Base-by-base conservation (phyloP, 2,888 invertebrate species). In the Leptogaster cylindrica region DNA sequence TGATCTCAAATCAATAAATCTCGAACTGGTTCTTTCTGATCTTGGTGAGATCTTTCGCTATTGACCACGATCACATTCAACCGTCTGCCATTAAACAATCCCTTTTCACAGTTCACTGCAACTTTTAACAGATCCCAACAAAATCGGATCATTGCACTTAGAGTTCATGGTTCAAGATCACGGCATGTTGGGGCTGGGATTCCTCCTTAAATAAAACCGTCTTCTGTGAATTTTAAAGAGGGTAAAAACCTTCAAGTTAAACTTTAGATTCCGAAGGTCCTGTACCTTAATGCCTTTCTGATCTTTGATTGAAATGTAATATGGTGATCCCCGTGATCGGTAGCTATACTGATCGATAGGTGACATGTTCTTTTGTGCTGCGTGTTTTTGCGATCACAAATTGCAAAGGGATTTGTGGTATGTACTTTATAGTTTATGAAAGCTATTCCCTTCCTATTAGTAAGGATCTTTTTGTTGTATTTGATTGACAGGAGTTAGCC, bases 241-340 rank as follows among this genome's bases (percentile, higher is more conserved):
- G 7, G 33, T 18, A 25, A 52, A 33, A 33, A 33, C 2, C 36
- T n/a, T 10, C 2, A 4, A n/a, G 33, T 33, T 12, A 20, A 16
- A 14, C 16, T 3, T 14, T 16, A 16, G 36, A 12, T 28, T n/a
- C 6, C 28, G 50, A 27, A 27, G 33, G 10, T 12, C 12, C n/a
- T n/a, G n/a, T n/a, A n/a, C n/a, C n/a, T n/a, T n/a, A n/a, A n/a
- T n/a, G n/a, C n/a, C n/a, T n/a, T n/a, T n/a, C n/a, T 61, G 28
- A 61, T 61, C 61, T 14, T 14, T 44, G 61, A 61, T 61, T 61
- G 61, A 61, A 61, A 61, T 61, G 61, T 61, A 61, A 61, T 61
- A 61, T 27, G 44, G 6, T 6, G 12, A 10, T 23, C 33, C 28
- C 48, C 4, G 10, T 28, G 46, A n/a, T 25, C 36, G 23, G 36